A percentile compares a stretch with the other conserved stretches of the same genome.
phyloP scores from a whole-genome alignment of 2,888 invertebrate genomes.

The Mesopsocus fuscifrons region DNA sequence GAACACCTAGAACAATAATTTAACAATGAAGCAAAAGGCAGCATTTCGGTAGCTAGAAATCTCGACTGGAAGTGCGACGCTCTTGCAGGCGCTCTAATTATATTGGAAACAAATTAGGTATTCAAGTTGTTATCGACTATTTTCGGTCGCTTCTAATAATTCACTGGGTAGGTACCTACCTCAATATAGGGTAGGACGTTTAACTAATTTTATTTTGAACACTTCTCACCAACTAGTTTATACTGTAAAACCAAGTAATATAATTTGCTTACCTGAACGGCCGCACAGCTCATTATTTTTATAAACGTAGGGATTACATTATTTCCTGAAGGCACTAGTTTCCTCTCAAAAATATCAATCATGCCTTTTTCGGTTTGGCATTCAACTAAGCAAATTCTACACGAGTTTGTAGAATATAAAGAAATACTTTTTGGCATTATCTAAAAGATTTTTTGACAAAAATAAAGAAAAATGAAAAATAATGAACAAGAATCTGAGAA shows the following conservation, averaged over 20 bases:
- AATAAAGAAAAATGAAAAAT: too few relatives aligned
- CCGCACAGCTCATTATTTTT: slow-evolving; percentile 8
- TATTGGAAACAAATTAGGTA: too few relatives aligned
- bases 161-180: too few relatives aligned
- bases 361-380: not conserved
- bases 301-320: not conserved
- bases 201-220: too few relatives aligned
- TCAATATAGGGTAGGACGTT: too few relatives aligned
- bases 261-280: slow-evolving; percentile 1
- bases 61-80: not conserved
- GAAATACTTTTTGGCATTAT: slow-evolving; percentile 13
- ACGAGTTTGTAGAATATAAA: not conserved
- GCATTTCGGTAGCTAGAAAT: not conserved
- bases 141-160: too few relatives aligned
- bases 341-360: slow-evolving; percentile 6
- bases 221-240: too few relatives aligned
- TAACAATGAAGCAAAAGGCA: not conserved
- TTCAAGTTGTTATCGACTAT: too few relatives aligned
- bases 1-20: slow-evolving; percentile 1
- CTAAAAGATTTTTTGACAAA: too few relatives aligned
- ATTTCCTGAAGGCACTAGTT: slow-evolving; percentile 6
- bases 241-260: too few relatives aligned
- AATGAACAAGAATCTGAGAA: too few relatives aligned
- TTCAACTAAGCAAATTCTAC: slow-evolving; percentile 8
- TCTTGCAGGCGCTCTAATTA: not conserved